phyloP scores from a whole-genome alignment of 30 jellyfish, hydroid and myxozoan genomes.

The Nemopilema nomurai region DNA sequence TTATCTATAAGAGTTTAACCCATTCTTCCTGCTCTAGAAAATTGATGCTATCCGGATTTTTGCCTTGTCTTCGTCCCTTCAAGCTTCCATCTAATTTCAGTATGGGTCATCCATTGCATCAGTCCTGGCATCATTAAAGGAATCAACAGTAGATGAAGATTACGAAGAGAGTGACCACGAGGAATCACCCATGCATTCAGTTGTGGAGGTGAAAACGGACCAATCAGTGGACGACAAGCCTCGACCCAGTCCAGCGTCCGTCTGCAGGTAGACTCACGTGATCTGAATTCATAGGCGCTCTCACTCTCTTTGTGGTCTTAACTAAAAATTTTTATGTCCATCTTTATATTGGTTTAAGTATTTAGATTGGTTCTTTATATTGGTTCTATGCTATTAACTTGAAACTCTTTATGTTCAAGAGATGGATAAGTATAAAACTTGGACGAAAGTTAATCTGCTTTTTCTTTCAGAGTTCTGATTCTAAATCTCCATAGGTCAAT shows the following conservation, averaged over 20 bases:
- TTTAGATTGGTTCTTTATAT: too few species aligned
- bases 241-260: slow-evolving; percentile 71
- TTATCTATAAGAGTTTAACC: too few species aligned
- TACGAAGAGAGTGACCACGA: slow-evolving; percentile 63
- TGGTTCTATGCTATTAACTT: too few species aligned
- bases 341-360: too few species aligned
- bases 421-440: too few species aligned
- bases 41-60: too few species aligned
- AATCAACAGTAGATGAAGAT: slow-evolving; percentile 35
- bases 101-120: slow-evolving; percentile 44
- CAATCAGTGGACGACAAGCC: slow-evolving; percentile 44
- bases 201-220: slow-evolving; percentile 44
- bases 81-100: slow-evolving; percentile 9
- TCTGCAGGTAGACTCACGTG: slow-evolving; percentile 37
- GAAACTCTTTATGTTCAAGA: too few species aligned
- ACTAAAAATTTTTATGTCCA: too few species aligned
- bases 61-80: neutral
- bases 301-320: neutral
- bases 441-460: too few species aligned
- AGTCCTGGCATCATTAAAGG: slow-evolving; percentile 46
- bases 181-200: slow-evolving; percentile 34
- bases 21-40: too few species aligned
- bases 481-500: too few species aligned
- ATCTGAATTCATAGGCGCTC: neutral
- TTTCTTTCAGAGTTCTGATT: too few species aligned